Conservation (phyloP, 2,888 invertebrate genomes). For the Lampropteryx suffumata region DNA sequence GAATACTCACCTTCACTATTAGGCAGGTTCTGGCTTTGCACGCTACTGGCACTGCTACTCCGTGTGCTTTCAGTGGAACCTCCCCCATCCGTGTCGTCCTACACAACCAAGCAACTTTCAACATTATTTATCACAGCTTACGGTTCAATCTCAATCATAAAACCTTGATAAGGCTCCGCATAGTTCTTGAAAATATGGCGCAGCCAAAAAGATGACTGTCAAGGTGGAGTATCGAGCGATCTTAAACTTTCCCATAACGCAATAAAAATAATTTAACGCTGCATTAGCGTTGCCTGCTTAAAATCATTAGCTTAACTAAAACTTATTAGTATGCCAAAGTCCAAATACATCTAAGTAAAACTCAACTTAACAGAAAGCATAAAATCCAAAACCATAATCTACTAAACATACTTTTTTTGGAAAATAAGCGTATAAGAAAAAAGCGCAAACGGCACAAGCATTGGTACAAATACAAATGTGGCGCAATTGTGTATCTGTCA, state of each 20-base stretch:
- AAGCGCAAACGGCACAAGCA: conserved; percentile 50
- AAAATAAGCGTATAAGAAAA: conserved; percentile 30
- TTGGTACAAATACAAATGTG: conserved; percentile 22
- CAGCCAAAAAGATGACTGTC: too few species aligned
- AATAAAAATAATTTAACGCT: conserved; percentile 5
- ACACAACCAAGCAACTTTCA: conserved; percentile 28
- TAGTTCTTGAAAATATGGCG: too few species aligned
- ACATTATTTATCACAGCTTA: background rate
- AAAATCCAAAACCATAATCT: conserved; percentile 23
- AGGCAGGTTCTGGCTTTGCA: conserved; percentile 71
- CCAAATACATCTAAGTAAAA: conserved; percentile 13
- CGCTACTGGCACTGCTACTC: conserved; percentile 71
- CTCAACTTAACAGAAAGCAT: conserved; percentile 6
- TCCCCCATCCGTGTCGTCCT: conserved; percentile 86
- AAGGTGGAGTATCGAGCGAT: background rate
- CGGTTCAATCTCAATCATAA: background rate
- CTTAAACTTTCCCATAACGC: conserved; percentile 15
- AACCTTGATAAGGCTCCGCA: too few species aligned
- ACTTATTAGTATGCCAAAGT: conserved; percentile 10
- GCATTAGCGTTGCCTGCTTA: conserved; percentile 1
- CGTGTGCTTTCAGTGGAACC: conserved; percentile 70
- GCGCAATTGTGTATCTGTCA: conserved; percentile 18
- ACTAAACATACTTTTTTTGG: conserved; percentile 17
- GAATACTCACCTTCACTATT: conserved; percentile 67
- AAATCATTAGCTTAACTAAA: conserved; percentile 30